These are phyloP conservation scores for Prunella fulvescens DNA, from an alignment of 2,113 vertebrate species.

Conservation along the genomic window DNA sequence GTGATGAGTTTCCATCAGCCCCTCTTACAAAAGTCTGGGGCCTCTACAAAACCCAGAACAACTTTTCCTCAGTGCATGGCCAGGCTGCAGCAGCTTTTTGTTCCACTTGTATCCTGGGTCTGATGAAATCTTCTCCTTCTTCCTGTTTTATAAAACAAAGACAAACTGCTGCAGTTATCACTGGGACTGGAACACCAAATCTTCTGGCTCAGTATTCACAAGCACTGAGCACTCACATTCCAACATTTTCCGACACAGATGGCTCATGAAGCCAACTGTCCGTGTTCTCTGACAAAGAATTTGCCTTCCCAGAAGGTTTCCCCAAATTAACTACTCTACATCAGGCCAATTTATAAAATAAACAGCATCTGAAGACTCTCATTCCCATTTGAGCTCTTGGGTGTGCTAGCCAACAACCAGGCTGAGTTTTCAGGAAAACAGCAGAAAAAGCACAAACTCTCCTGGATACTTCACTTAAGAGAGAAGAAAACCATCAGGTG, in stretches of 20 bases:
- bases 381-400: neutral
- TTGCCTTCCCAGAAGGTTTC: neutral
- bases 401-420: neutral
- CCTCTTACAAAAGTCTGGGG: neutral
- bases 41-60: neutral
- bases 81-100: neutral
- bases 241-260: neutral
- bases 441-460: neutral
- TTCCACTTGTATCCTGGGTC: neutral
- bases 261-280: neutral
- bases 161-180: neutral
- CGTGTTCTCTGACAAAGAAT: neutral
- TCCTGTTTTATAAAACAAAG: neutral
- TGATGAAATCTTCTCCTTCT: neutral
- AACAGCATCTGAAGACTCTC: neutral
- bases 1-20: slow-evolving; percentile 4
- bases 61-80: neutral
- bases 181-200: neutral
- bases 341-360: neutral
- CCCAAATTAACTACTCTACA: neutral
- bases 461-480: fast-evolving
- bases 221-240: neutral
- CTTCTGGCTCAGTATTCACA: neutral
- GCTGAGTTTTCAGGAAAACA: neutral
- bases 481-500: neutral